Base-by-base conservation (phyloP, 2,888 invertebrate genomes). In the Tenthredo notha region DNA sequence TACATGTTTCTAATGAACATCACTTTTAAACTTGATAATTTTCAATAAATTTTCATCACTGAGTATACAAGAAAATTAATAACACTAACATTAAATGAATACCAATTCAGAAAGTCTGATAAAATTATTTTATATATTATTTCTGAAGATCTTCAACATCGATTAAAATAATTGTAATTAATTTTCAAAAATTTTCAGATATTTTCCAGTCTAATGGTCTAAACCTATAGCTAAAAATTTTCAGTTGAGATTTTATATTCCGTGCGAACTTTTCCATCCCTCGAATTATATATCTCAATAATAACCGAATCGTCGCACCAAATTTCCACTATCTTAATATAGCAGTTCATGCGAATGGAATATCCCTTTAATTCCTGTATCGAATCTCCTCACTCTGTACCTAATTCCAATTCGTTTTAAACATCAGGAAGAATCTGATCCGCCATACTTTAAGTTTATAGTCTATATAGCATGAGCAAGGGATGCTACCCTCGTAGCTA, bases 1-100 rank as follows among this genome's bases (percentile, higher is more conserved):
- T 67, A 67, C 67, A 67, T 33, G 21, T 74, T 43, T 43, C 43
- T 74, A 74, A 47, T 25, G 25, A 21, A 47, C 29, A 47, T 25
- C 6, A 74, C 25, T 74, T 74, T 21, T n/a, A 12, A 74, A 74
- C 21, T 74, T 74, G 25, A 21, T 40, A 25, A 74, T 74, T 43
- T 40, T 74, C 12, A 74, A 74, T 74, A 74, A 43, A 74, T 74
- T 74, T 74, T 47, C n/a, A 25, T 43, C 33, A 67, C 74, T n/a
- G n/a, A n/a, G 21, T 25, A 72, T 74, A n/a, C 21, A 21, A 43
- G 15, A 6, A 43, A 0, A 72, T 72, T 10, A 43, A 67, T 67
- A 10, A 61, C 25, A 1, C 21, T 12, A 25, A 12, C 61, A 61
- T 12, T 61, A 0, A 9, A 61, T 61, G 25, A 61, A 61, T 25